phyloP scores from a whole-genome alignment of 2,113 vertebrate species.

The Xerus inauris region DNA sequence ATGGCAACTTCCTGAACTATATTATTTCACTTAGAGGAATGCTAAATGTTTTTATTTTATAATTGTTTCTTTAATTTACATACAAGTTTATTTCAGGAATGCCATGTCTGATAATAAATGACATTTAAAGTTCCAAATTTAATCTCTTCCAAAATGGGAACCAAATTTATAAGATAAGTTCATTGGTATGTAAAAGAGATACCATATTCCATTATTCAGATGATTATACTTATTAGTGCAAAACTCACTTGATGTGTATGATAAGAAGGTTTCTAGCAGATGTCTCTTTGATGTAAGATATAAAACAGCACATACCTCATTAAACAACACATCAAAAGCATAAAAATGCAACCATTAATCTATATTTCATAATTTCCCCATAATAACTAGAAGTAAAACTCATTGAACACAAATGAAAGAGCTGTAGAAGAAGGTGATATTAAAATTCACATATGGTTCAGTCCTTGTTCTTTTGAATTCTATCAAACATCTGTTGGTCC shows the following conservation, averaged over 20 bases:
- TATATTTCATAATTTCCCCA: conserved; percentile 85
- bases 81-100: background rate
- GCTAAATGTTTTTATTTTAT: background rate
- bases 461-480: conserved; percentile 69
- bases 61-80: conserved; percentile 19
- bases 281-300: conserved; percentile 86
- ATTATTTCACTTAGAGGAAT: background rate
- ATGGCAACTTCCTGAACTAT: background rate
- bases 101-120: background rate
- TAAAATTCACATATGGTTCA: conserved; percentile 72
- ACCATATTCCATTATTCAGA: conserved; percentile 77
- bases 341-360: conserved; percentile 86
- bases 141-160: conserved; percentile 52
- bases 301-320: conserved; percentile 85
- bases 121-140: conserved; percentile 45
- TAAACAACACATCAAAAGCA: conserved; percentile 88
- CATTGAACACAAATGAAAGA: conserved; percentile 78
- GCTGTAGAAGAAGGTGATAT: conserved; percentile 65
- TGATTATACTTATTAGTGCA: conserved; percentile 83
- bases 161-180: conserved; percentile 44
- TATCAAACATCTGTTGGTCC: conserved; percentile 67
- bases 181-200: conserved; percentile 67
- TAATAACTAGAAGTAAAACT: conserved; percentile 78
- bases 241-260: conserved; percentile 82
- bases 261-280: conserved; percentile 81